phyloP scores from a whole-genome alignment of 1,140 invertebrate species.

The Calephelis virginiensis region DNA sequence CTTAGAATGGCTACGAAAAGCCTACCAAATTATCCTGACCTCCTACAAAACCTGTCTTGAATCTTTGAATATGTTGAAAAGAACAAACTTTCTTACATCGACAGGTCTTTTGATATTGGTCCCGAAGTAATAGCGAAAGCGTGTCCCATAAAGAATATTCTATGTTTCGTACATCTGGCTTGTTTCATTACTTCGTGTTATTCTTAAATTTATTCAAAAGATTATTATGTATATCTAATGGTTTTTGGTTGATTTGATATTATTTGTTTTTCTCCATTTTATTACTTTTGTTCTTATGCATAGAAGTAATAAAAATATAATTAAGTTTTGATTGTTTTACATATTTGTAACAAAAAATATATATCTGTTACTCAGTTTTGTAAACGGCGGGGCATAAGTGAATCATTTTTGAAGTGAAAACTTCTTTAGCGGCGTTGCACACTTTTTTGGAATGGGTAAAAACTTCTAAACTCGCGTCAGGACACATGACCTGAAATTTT shows the following conservation, averaged over 20 bases:
- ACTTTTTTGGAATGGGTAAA: too few relatives aligned
- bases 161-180: conserved; percentile 56
- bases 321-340: too few relatives aligned
- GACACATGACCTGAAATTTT: too few relatives aligned
- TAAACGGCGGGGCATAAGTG: too few relatives aligned
- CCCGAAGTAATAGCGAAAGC: conserved; percentile 54
- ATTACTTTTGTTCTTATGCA: background rate
- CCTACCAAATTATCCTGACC: conserved; percentile 39
- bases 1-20: conserved; percentile 28
- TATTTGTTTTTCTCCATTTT: background rate
- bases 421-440: too few relatives aligned
- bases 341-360: too few relatives aligned
- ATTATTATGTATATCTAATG: conserved; percentile 27
- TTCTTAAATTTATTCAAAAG: conserved; percentile 32
- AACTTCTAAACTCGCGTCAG: too few relatives aligned
- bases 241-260: conserved; percentile 24
- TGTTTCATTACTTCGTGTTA: conserved; percentile 48
- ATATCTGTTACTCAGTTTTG: too few relatives aligned
- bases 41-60: conserved; percentile 28
- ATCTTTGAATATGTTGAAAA: conserved; percentile 34
- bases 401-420: too few relatives aligned
- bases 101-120: conserved; percentile 46
- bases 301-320: background rate
- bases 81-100: conserved; percentile 32
- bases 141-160: conserved; percentile 63